Evolutionary conservation across 2,888 invertebrate species (phyloP).

Genomic region (Diarsia brunnea): DNA sequence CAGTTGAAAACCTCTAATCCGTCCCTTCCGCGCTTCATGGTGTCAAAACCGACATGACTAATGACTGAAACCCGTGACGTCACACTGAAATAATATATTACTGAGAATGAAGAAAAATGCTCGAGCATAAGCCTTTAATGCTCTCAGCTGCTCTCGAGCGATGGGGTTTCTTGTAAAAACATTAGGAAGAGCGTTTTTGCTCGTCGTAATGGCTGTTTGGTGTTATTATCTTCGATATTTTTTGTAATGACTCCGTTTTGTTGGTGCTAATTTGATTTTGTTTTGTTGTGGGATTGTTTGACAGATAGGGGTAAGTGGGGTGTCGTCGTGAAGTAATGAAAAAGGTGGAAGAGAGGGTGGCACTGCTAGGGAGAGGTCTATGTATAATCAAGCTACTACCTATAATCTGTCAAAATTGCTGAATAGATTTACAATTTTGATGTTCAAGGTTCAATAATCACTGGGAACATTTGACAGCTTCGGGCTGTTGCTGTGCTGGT

Average conservation of each 20-base stretch:
- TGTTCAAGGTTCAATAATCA: no score
- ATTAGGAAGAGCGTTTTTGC: conserved; percentile 59
- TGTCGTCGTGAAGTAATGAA: background rate
- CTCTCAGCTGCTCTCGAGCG: conserved; percentile 62
- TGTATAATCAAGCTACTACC: no score
- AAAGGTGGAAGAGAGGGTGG: background rate
- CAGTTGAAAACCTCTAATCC: conserved; percentile 51
- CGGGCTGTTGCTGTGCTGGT: no score
- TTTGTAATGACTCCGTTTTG: conserved; percentile 53
- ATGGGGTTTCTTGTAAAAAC: conserved; percentile 61
- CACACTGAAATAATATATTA: conserved; percentile 78
- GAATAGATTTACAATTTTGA: no score
- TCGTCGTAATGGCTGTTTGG: conserved; percentile 54
- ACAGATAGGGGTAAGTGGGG: background rate
- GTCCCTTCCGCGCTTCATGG: conserved; percentile 59
- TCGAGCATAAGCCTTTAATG: conserved; percentile 75
- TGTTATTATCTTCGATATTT: conserved; percentile 62
- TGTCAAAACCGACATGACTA: conserved; percentile 77
- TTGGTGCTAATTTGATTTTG: conserved; percentile 55
- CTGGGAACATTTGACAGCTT: no score
- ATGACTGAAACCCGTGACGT: conserved; percentile 74
- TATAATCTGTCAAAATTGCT: no score
- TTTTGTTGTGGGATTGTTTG: conserved; percentile 22
- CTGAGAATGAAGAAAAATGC: conserved; percentile 78
- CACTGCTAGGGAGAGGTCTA: background rate